phyloP scores from a whole-genome alignment of 2,113 vertebrate genomes.

The Microcebus ravelobensis region DNA sequence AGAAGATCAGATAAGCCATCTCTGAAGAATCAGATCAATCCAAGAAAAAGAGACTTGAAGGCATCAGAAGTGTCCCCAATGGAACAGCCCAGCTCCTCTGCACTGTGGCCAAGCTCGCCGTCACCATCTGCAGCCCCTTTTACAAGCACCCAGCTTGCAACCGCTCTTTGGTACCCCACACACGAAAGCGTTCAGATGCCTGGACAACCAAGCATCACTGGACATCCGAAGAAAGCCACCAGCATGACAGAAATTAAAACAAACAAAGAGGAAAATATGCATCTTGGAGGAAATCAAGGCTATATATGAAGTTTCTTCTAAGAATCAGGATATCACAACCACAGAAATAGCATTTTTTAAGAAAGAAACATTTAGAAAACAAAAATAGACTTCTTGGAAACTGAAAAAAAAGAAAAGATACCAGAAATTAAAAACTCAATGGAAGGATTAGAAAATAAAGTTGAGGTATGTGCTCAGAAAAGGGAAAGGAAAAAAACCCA shows the following conservation, averaged over 20 bases:
- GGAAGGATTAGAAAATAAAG: not conserved
- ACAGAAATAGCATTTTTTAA: not conserved
- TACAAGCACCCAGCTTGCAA: not conserved
- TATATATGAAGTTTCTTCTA: not conserved
- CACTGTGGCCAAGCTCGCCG: not conserved
- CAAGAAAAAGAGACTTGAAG: not conserved
- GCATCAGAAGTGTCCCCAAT: not conserved
- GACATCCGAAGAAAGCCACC: not conserved
- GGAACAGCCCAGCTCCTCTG: not conserved
- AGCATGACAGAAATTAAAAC: not conserved
- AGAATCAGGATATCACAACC: not conserved
- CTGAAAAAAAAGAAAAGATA: not conserved
- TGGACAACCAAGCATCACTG: not conserved
- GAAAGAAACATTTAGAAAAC: not conserved
- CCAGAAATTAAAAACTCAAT: not conserved
- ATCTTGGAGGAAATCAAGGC: not conserved
- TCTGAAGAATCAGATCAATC: not conserved
- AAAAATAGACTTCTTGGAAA: not conserved
- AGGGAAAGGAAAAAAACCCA: not conserved
- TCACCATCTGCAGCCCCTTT: not conserved
- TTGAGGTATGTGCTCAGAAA: not conserved
- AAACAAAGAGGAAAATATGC: not conserved
- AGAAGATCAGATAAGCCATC: not conserved
- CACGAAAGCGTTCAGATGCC: too few species aligned
- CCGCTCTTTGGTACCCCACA: not conserved